Base-by-base conservation (phyloP, 2,888 invertebrate species). In the Drosophila setosimentum region DNA sequence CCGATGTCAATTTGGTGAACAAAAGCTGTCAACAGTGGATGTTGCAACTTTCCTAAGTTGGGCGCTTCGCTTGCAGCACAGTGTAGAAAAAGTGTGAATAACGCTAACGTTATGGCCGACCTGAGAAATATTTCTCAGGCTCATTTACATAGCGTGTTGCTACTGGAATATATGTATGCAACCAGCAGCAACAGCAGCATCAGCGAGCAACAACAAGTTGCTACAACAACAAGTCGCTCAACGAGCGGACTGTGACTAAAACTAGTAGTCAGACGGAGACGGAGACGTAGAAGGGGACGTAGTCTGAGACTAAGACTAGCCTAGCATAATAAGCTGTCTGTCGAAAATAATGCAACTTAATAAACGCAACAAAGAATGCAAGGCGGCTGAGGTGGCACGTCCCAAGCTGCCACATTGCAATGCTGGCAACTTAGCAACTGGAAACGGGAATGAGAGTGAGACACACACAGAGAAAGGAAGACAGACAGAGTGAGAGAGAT, bases 271-370 rank as follows among this genome's bases (percentile, higher is more conserved):
- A 18, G 49, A 51, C 53, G 27, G 27, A 32, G 42, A 35, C 35
- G 48, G 16, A 5, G 42, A 37, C 37, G 30, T 11, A 6, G 40
- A 51, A 30, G 48, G 21, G 3, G 51, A 54, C 48, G 16, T 18
- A 8, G 18, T 21, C 32, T 30, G 30, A n/a, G 71, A 45, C 68
- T 49, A 42, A 2, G 63, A 40, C 67, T 67, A 76, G 82, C 54
- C 77, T 71, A 78, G 83, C 83, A 86, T 83, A 83, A 80, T 83
- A 80, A 87, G 84, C 82, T 83, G 87, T 74, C 87, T 81, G 83
- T 83, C 67, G 67, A 69, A 85, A 82, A 85, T 87, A 83, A 85
- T 88, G 81, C 83, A 83, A 83, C 78, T 83, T 89, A 88, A 86
- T 88, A 84, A 86, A 86, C 64, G 78, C 83, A 66, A 80, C 84